Evolutionary conservation across 2,888 invertebrate species (phyloP), one percentile per base, ranked within the genome.

Genomic region (Phymatocera aterrima): DNA sequence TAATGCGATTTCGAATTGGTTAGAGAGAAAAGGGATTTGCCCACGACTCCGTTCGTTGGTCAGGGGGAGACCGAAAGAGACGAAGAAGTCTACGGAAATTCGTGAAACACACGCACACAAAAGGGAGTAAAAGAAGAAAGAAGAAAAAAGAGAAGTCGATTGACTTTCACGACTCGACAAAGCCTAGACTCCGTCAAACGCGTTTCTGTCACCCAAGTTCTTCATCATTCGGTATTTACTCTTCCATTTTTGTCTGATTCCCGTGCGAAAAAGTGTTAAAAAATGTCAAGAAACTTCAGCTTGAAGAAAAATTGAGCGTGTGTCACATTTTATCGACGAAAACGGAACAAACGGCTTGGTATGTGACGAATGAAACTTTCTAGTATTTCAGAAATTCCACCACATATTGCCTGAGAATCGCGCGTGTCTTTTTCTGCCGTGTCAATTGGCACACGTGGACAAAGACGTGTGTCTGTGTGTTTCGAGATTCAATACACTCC

Each of bases 1-100:
- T 88, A 88, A 88, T 87, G 85, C 85, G 87, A 89, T 89, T 88
- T 87, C 83, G 84, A 85, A 86, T 85, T 85, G 85, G 83, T 84
- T 83, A 65, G 81, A 77, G 77, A 78, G 61, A n/a, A n/a, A n/a
- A n/a, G 60, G 78, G 79, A 68, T 79, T 81, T 80, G 80, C 81
- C 81, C 51, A 81, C 82, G 82, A 83, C 83, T 80, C 81, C 61
- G 81, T 80, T 81, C 81, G 81, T 83, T 81, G 82, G 83, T 81
- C 81, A 79, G 81, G 81, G 68, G 79, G 74, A 48, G 24, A 68
- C 15, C 37, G 74, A 65, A 80, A 78, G 77, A 78, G 78, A 51
- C 70, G 24, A 78, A 57, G 24, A 60, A 15, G 51, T 72, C 48
- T 54, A 54, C 24, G 72, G 60, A 68, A 57, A 57, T 5, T 78